These are phyloP conservation scores for Lasioglossum albipes DNA, from an alignment of 1,140 invertebrate genomes.

Conservation along the genomic window DNA sequence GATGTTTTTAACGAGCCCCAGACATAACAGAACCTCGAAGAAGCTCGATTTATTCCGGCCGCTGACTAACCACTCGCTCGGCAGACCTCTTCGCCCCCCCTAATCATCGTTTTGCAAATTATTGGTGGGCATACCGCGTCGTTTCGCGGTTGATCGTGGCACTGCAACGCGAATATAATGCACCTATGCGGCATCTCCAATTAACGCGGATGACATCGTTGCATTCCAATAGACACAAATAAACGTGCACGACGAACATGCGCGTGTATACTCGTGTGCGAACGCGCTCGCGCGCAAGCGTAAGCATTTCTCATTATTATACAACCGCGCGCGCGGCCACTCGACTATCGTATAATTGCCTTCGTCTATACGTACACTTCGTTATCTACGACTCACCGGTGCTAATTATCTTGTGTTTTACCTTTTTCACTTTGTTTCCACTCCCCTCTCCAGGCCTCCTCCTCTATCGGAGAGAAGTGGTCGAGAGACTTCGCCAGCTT, in stretches of 20 bases:
- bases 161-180: slow-evolving; percentile 47
- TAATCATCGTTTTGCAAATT: slow-evolving; percentile 65
- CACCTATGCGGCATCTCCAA: slow-evolving; percentile 55
- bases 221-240: slow-evolving; percentile 59
- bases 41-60: slow-evolving; percentile 39
- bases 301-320: slow-evolving; percentile 51
- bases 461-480: too few relatives aligned
- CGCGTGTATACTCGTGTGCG: not conserved
- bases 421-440: not conserved
- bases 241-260: slow-evolving; percentile 32
- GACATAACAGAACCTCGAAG: slow-evolving; percentile 27
- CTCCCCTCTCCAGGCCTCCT: not conserved
- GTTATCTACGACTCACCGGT: slow-evolving; percentile 45
- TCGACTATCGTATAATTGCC: slow-evolving; percentile 45
- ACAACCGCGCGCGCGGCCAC: slow-evolving; percentile 10
- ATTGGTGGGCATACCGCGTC: slow-evolving; percentile 48
- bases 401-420: slow-evolving; percentile 43
- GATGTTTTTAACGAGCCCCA: slow-evolving; percentile 55
- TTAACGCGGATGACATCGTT: slow-evolving; percentile 58
- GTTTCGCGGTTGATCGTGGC: slow-evolving; percentile 50
- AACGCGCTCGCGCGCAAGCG: not conserved
- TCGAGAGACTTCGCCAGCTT: not conserved
- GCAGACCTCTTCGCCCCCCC: not conserved
- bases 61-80: not conserved
- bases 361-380: slow-evolving; percentile 33